These are phyloP conservation scores for Pammene aurita DNA, from an alignment of 2,888 invertebrate genomes.

Conservation along the genomic window DNA sequence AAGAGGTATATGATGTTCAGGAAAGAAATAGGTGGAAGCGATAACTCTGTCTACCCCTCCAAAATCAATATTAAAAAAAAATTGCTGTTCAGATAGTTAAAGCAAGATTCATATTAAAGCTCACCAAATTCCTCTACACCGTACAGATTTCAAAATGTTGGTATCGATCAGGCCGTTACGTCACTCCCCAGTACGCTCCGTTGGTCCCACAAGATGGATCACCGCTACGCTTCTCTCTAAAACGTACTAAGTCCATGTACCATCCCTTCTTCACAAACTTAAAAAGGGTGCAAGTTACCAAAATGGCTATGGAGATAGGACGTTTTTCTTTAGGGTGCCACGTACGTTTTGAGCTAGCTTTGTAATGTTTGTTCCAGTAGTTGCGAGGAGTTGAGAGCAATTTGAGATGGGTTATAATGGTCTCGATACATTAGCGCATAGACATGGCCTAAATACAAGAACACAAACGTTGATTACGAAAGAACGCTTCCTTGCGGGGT, in stretches of 20 bases:
- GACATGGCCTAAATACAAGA: background rate
- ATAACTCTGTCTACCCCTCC: no score
- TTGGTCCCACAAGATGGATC: conserved; percentile 28
- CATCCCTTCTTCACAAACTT: background rate
- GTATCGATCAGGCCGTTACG: conserved; percentile 20
- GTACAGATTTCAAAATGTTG: conserved; percentile 20
- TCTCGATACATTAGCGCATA: conserved; percentile 21
- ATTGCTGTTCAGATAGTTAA: no score
- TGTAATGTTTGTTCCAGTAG: conserved; percentile 22
- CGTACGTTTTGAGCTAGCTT: conserved; percentile 1
- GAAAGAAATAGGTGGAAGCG: no score
- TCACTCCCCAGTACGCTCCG: conserved; percentile 26
- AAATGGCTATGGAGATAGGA: background rate
- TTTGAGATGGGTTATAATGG: conserved; percentile 23
- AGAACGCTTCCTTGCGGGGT: background rate
- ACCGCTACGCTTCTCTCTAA: conserved; percentile 11
- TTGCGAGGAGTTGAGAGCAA: conserved; percentile 23
- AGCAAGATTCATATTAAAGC: background rate
- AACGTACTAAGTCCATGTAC: conserved; percentile 7
- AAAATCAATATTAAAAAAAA: no score
- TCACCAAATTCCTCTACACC: background rate
- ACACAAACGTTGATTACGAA: background rate
- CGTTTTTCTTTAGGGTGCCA: background rate
- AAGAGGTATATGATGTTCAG: no score
- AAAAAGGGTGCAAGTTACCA: background rate